Evolutionary conservation across 2,113 vertebrate genomes (phyloP).

Genomic region (human): DNA sequence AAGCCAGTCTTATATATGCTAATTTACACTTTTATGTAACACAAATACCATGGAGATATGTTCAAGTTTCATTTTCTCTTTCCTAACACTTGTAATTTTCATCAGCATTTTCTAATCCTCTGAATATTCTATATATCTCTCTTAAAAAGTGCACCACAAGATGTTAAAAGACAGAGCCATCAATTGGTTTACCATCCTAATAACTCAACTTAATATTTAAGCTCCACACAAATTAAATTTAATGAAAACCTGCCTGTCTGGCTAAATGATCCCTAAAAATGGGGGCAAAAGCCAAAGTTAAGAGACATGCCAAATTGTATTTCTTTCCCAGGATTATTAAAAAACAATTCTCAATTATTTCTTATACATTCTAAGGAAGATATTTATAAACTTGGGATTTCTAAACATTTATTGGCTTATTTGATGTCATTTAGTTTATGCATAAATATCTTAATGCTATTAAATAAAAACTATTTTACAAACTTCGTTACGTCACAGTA

Average conservation of each 20-base stretch:
- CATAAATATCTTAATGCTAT: constrained; percentile 34
- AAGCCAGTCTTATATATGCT: constrained; percentile 68
- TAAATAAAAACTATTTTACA: constrained; percentile 17
- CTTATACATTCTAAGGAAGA: constrained; percentile 32
- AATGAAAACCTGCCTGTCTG: constrained; percentile 69
- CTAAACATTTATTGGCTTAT: constrained; percentile 10
- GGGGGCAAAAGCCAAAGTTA: constrained; percentile 27
- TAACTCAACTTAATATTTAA: constrained; percentile 73
- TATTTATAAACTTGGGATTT: constrained; percentile 17
- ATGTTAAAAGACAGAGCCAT: constrained; percentile 65
- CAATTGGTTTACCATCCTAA: constrained; percentile 62
- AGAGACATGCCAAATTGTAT: constrained; percentile 56
- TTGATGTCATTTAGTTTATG: constrained; percentile 50
- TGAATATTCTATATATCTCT: constrained; percentile 70
- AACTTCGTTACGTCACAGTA: not conserved
- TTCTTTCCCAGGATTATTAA: constrained; percentile 50
- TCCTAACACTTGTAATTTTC: constrained; percentile 71
- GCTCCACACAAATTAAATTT: constrained; percentile 70
- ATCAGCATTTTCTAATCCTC: constrained; percentile 70
- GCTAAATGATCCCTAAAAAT: constrained; percentile 63
- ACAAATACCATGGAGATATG: constrained; percentile 69
- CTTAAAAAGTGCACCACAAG: constrained; percentile 43
- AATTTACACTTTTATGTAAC: constrained; percentile 80
- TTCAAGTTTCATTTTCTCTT: constrained; percentile 73
- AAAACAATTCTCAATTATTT: constrained; percentile 45